Conservation (phyloP, 2,888 invertebrate species). For the Acleris holmiana region DNA sequence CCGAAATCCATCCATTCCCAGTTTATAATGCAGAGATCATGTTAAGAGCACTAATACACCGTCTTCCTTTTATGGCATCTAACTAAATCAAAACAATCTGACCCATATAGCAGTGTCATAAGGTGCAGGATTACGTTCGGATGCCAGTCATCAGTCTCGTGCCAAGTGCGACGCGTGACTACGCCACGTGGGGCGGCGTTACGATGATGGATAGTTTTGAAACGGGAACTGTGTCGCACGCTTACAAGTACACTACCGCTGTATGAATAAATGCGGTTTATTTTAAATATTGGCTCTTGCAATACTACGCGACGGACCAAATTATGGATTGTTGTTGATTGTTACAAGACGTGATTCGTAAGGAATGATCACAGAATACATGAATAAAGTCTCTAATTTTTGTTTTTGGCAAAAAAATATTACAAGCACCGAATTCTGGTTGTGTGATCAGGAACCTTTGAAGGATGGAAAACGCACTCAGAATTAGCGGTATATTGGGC, state of each 20-base stretch:
- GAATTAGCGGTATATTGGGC: too few species aligned
- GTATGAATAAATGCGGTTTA: constrained; percentile 14
- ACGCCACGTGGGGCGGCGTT: constrained; percentile 42
- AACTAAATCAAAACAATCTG: constrained; percentile 15
- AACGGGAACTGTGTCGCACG: constrained; percentile 40
- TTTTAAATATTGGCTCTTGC: not conserved
- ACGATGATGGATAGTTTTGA: constrained; percentile 49
- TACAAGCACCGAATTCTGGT: too few species aligned
- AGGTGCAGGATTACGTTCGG: constrained; percentile 16
- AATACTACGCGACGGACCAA: too few species aligned
- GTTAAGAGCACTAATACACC: constrained; percentile 37
- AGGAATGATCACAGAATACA: too few species aligned
- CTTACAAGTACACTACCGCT: constrained; percentile 4
- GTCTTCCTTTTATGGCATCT: constrained; percentile 33
- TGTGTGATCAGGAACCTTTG: too few species aligned
- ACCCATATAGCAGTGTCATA: constrained; percentile 17
- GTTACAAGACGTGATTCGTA: too few species aligned
- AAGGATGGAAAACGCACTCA: too few species aligned
- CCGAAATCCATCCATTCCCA: constrained; percentile 24
- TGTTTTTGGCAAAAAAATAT: too few species aligned
- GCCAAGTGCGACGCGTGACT: constrained; percentile 48
- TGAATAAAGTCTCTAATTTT: too few species aligned
- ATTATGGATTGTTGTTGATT: too few species aligned
- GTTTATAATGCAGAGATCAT: constrained; percentile 41
- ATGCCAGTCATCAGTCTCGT: constrained; percentile 42